Conservation (phyloP, 2,888 invertebrate genomes). For the Anagyrus pseudococci region DNA sequence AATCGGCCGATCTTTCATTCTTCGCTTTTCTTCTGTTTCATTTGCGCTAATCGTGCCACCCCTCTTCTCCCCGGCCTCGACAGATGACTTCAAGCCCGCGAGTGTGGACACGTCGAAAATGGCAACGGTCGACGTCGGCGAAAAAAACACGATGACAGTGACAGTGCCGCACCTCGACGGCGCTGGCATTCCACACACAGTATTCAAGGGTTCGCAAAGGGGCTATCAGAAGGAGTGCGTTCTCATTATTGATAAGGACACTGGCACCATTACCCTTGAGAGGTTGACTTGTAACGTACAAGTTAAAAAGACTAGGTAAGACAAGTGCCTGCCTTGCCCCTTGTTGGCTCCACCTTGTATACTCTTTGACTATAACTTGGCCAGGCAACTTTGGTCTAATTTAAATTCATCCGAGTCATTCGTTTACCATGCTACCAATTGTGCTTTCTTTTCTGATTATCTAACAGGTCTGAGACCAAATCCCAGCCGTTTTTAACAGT, state of each 20-base stretch:
- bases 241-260: conserved; percentile 88
- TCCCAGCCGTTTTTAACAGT: conserved; percentile 46
- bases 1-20: conserved; percentile 29
- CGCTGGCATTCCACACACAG: conserved; percentile 87
- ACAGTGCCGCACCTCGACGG: conserved; percentile 95
- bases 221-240: conserved; percentile 95
- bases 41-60: neutral
- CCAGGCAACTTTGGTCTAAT: too few relatives aligned
- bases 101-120: conserved; percentile 93
- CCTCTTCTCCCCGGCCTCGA: neutral
- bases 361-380: neutral
- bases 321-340: neutral
- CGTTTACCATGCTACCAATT: neutral
- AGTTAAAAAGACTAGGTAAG: conserved; percentile 88
- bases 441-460: conserved; percentile 14
- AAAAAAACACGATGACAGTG: conserved; percentile 89
- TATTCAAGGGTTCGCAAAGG: conserved; percentile 93
- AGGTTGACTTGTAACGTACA: conserved; percentile 90
- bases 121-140: conserved; percentile 88
- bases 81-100: conserved; percentile 99
- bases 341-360: neutral
- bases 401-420: too few relatives aligned
- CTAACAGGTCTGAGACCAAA: conserved; percentile 50
- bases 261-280: conserved; percentile 93
- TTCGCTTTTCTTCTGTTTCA: conserved; percentile 1